Evolutionary conservation across 2,797 vertebrate species (phyloP), one percentile per base, ranked within the genome.

Genomic region (Chrysocyon brachyurus): DNA sequence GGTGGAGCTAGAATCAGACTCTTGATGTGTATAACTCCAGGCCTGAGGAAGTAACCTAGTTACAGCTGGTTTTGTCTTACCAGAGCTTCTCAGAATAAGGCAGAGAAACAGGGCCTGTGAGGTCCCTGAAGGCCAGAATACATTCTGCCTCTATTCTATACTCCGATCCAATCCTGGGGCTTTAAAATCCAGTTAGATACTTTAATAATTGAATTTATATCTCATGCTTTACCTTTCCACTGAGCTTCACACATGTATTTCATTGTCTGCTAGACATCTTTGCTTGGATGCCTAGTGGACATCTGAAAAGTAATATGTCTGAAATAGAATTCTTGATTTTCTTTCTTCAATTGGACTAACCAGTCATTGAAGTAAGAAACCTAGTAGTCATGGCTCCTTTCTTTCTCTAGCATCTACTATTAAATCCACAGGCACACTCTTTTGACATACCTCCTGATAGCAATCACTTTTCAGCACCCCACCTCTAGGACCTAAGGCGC

Each of bases 311-410:
- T 90, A 84, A 33, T 46, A 72, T 64, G 12, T 90, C 56, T 86
- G 33, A 96, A 54, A 78, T 2, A 87, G 26, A 95, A 84, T 90
- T 88, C 14, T 70, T 77, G 3, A 83, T 36, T 87, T 91, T 95
- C 24, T 89, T 68, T n/a, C 36, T 85, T 79, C 16, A 12, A n/a
- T n/a, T 64, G 46, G 12, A 94, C 6, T 70, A 28, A 56, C 26
- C 22, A 52, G 52, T 64, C 24, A 79, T 22, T 64, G 63, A 93
- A 21, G 14, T 21, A 31, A 59, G 64, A 88, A 86, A 59, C 36
- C 22, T 75, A 36, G 40, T 11, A 49, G 15, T 70, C 31, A 46
- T 82, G 68, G 46, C 33, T 84, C n/a, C 6, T 87, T 28, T 56
- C 56, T 61, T 75, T 92, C 68, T 85, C 24, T 84, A 64, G 56